Evolutionary conservation across 2,113 vertebrate genomes (phyloP).

Genomic region (Pituophis catenifer): DNA sequence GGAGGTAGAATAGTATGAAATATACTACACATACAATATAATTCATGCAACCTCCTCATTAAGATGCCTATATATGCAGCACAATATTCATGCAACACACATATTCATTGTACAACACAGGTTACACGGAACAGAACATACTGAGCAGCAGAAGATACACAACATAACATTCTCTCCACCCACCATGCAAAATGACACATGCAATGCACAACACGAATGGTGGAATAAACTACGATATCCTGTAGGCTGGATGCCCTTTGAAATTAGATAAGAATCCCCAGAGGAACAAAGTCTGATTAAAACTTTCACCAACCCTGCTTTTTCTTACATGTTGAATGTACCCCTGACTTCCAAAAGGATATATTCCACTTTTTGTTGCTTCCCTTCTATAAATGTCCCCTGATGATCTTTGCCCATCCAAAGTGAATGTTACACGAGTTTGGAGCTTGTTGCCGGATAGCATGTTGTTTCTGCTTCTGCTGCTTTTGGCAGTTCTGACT

Average conservation of each 20-base stretch:
- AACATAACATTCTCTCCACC: neutral
- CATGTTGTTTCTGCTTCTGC: too few species aligned
- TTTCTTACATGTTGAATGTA: neutral
- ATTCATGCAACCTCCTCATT: neutral
- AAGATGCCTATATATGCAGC: neutral
- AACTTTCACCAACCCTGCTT: neutral
- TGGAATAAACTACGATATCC: neutral
- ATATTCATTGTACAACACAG: neutral
- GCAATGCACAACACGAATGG: neutral
- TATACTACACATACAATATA: neutral
- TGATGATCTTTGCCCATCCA: neutral
- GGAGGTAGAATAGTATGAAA: neutral
- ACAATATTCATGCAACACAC: neutral
- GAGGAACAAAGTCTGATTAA: neutral
- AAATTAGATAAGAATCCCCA: neutral
- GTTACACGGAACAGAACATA: neutral
- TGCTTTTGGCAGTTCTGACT: neutral
- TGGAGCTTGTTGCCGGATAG: neutral
- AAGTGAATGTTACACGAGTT: neutral
- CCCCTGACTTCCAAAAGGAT: neutral
- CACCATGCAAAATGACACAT: neutral
- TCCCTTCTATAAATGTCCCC: neutral
- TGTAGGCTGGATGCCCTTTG: neutral
- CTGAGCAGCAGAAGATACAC: neutral
- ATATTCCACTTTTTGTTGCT: neutral